Evolutionary conservation across 1,140 invertebrate species (phyloP).

Genomic region (Drosophila paulistorum): DNA sequence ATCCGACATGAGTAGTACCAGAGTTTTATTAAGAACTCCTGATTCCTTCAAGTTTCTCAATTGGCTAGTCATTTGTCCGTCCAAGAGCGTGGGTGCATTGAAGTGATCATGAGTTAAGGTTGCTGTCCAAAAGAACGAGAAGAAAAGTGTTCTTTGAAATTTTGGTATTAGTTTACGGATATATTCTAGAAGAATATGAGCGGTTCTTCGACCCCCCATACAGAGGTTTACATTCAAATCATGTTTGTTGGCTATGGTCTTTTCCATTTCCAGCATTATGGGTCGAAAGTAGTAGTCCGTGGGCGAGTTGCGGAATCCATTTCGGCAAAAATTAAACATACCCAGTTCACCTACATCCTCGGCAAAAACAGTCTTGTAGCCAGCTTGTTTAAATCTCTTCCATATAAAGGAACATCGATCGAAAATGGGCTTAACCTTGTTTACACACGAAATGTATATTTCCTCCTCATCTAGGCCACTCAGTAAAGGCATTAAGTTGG

Average conservation of each 20-base stretch:
- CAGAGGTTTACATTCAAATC: slow-evolving; percentile 84
- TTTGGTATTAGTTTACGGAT: slow-evolving; percentile 88
- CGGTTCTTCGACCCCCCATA: slow-evolving; percentile 83
- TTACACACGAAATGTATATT: slow-evolving; percentile 86
- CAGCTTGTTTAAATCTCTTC: slow-evolving; percentile 88
- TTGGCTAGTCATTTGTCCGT: slow-evolving; percentile 5
- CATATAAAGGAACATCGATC: slow-evolving; percentile 91
- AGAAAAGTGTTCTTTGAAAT: slow-evolving; percentile 34
- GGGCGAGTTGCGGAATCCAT: slow-evolving; percentile 86
- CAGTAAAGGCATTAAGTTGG: slow-evolving; percentile 90
- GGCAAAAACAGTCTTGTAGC: slow-evolving; percentile 90
- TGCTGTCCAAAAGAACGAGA: slow-evolving; percentile 38
- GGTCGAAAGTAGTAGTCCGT: slow-evolving; percentile 34
- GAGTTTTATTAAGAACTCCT: slow-evolving; percentile 37
- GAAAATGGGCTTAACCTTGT: slow-evolving; percentile 81
- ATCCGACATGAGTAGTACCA: slow-evolving; percentile 46
- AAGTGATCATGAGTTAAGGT: slow-evolving; percentile 67
- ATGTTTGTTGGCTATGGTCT: slow-evolving; percentile 57
- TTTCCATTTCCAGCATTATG: slow-evolving; percentile 11
- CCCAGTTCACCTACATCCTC: slow-evolving; percentile 90
- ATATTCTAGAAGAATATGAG: slow-evolving; percentile 81
- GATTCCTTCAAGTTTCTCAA: slow-evolving; percentile 9
- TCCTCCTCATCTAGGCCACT: slow-evolving; percentile 87
- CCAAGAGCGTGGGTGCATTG: slow-evolving; percentile 39
- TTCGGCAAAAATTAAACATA: slow-evolving; percentile 90